phyloP scores from a whole-genome alignment of 53 echinoderm and acorn worm species.

The Paracentrotus lividus region DNA sequence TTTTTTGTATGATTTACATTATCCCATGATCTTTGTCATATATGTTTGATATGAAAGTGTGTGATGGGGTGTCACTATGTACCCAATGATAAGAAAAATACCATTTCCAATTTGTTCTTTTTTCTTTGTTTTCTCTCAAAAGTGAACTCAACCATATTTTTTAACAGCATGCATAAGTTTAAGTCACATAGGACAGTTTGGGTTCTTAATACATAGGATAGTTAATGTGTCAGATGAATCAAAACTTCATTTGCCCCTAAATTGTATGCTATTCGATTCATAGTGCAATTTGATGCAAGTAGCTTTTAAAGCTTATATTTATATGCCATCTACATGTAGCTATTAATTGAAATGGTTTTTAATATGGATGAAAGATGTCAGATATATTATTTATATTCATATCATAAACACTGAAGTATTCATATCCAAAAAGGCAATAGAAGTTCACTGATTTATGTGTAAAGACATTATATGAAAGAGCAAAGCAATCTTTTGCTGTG shows the following conservation, averaged over 20 bases:
- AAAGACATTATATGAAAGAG: not conserved
- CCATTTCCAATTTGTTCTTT: not conserved
- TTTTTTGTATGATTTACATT: conserved; percentile 34
- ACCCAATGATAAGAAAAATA: conserved; percentile 17
- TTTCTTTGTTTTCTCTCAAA: not conserved
- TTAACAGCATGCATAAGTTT: not conserved
- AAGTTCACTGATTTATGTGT: not conserved
- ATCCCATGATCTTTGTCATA: conserved; percentile 30
- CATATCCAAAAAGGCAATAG: not conserved
- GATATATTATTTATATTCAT: not conserved
- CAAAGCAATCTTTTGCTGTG: no score
- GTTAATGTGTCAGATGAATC: not conserved
- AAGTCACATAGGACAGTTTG: not conserved
- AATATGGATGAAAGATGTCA: not conserved
- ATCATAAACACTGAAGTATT: not conserved
- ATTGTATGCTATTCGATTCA: not conserved
- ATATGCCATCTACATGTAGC: not conserved
- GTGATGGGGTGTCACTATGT: conserved; percentile 20
- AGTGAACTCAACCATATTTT: not conserved
- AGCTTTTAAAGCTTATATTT: not conserved
- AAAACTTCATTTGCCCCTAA: not conserved
- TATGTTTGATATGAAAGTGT: conserved; percentile 47
- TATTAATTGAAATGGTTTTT: not conserved
- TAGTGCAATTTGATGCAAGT: not conserved
- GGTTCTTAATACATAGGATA: not conserved